These are phyloP conservation scores for Cydia fagiglandana DNA, from an alignment of 1,140 invertebrate genomes.

Conservation along the genomic window DNA sequence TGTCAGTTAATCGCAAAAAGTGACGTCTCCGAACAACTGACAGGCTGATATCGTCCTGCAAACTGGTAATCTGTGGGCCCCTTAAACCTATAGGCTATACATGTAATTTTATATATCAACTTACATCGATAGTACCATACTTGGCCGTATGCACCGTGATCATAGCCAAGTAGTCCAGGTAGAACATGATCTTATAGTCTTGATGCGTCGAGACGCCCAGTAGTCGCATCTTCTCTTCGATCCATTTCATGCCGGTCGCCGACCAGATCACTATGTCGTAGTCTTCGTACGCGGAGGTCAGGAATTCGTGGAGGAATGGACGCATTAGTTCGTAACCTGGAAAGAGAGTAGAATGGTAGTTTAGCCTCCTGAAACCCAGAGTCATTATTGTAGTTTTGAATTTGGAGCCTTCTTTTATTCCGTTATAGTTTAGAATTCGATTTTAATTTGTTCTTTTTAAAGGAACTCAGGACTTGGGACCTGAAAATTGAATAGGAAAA, in stretches of 20 bases:
- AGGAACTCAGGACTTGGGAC: no score
- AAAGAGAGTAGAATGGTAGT: constrained; percentile 33
- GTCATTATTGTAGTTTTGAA: no score
- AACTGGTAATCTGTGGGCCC: no score
- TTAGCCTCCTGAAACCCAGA: no score
- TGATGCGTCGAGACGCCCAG: constrained; percentile 91
- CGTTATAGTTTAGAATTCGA: no score
- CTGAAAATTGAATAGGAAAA: no score
- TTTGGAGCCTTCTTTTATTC: no score
- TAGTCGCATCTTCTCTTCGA: constrained; percentile 97
- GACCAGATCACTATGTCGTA: constrained; percentile 96
- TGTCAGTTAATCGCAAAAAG: no score
- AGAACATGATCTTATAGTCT: constrained; percentile 96
- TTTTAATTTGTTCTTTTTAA: no score
- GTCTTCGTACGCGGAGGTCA: constrained; percentile 93
- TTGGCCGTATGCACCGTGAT: constrained; percentile 94
- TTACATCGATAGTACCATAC: constrained; percentile 94
- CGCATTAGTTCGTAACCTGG: constrained; percentile 92
- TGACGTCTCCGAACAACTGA: no score
- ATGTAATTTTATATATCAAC: constrained; percentile 45
- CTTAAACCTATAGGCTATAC: no score
- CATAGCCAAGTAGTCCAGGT: constrained; percentile 95
- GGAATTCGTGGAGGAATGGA: constrained; percentile 96
- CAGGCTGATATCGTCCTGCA: no score
- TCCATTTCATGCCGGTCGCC: constrained; percentile 99